phyloP scores from a whole-genome alignment of 1,140 invertebrate genomes.

The Dendroctonus ponderosae region DNA sequence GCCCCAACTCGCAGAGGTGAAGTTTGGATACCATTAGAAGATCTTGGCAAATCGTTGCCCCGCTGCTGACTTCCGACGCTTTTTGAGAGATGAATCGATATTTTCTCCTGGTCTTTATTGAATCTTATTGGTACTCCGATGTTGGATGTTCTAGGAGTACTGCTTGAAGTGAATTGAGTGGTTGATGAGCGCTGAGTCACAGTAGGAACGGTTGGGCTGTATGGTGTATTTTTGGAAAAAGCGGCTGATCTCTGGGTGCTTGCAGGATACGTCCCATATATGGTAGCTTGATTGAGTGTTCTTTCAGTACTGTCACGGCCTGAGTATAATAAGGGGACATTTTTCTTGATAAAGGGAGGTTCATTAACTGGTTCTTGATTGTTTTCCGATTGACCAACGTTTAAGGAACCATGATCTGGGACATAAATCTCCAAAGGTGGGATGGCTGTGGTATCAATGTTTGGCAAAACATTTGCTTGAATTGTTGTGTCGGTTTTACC shows the following conservation, averaged over 20 bases:
- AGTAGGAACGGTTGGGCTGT: constrained; percentile 29
- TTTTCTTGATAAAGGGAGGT: constrained; percentile 31
- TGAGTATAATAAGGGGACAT: constrained; percentile 20
- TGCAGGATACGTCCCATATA: constrained; percentile 35
- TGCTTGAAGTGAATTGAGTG: background rate
- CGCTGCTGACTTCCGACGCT: constrained; percentile 19
- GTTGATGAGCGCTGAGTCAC: constrained; percentile 12
- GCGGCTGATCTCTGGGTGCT: constrained; percentile 6
- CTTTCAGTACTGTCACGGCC: constrained; percentile 17
- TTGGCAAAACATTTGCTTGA: constrained; percentile 16
- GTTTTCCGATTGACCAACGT: constrained; percentile 2
- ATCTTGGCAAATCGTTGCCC: background rate
- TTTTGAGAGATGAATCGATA: constrained; percentile 34
- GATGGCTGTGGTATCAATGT: constrained; percentile 3
- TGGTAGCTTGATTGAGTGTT: constrained; percentile 32
- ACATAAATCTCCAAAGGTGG: constrained; percentile 9
- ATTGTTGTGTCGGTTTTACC: constrained; percentile 30
- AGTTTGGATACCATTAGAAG: background rate
- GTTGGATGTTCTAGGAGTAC: constrained; percentile 5
- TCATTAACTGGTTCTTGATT: constrained; percentile 23
- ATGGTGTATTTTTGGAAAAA: constrained; percentile 4
- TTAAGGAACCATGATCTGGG: constrained; percentile 26
- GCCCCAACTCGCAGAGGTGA: constrained; percentile 6
- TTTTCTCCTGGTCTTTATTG: constrained; percentile 28
- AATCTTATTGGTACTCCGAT: constrained; percentile 31